Conservation (phyloP, 2,888 invertebrate species). For the Spatulosminthurus flaviceps region DNA sequence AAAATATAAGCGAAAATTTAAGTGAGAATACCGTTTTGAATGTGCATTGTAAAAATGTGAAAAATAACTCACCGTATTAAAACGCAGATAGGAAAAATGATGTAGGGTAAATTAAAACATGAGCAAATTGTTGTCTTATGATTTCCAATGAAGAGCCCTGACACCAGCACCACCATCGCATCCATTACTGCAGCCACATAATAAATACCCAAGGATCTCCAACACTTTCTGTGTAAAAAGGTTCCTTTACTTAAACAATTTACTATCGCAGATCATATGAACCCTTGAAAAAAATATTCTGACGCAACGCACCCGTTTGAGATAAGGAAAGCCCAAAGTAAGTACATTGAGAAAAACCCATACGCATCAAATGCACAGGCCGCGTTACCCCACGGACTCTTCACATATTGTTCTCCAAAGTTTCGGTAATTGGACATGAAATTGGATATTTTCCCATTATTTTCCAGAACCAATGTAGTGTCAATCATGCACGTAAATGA, state of each 20-base stretch:
- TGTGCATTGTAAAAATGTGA: background rate
- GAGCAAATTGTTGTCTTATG: conserved; percentile 60
- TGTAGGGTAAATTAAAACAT: conserved; percentile 61
- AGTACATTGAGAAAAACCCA: conserved; percentile 60
- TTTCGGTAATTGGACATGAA: conserved; percentile 62
- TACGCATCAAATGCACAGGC: conserved; percentile 61
- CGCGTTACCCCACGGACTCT: conserved; percentile 58
- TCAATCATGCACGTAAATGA: conserved; percentile 60
- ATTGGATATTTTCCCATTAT: conserved; percentile 57
- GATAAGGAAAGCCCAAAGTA: conserved; percentile 53
- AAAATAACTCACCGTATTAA: conserved; percentile 51
- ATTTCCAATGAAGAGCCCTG: conserved; percentile 56
- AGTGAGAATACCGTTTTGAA: no score
- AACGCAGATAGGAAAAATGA: conserved; percentile 56
- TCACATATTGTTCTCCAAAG: conserved; percentile 60
- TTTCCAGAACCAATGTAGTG: conserved; percentile 60
- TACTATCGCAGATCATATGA: no score
- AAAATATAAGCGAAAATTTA: no score
- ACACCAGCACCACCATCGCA: conserved; percentile 60
- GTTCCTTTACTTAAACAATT: background rate
- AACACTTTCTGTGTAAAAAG: conserved; percentile 52
- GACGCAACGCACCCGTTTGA: conserved; percentile 54
- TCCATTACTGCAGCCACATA: conserved; percentile 58
- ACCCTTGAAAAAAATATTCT: no score
- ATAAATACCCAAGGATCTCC: conserved; percentile 59